A percentile compares a stretch with the other conserved stretches of the same genome.
Evolutionary conservation across 2,797 vertebrate genomes (phyloP).

Genomic region (Muscicapa striata): DNA sequence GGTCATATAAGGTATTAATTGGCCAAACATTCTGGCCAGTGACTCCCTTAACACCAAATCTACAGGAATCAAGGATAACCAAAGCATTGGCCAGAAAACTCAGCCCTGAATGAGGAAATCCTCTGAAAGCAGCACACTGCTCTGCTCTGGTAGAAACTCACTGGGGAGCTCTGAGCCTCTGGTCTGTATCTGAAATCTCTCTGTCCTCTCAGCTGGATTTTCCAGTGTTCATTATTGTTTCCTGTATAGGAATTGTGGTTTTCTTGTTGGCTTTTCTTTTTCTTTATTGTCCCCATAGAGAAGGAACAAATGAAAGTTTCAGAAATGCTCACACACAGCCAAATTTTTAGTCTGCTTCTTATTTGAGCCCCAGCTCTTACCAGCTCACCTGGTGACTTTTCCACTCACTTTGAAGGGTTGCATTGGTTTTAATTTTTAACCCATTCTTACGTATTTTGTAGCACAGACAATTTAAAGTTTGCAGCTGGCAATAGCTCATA

Average conservation of each 20-base stretch:
- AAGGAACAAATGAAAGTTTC: background rate
- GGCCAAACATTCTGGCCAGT: background rate
- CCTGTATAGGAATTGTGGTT: background rate
- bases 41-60: background rate
- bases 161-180: background rate
- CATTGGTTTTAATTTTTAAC: background rate
- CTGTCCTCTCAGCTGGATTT: background rate
- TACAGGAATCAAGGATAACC: background rate
- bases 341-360: background rate
- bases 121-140: background rate
- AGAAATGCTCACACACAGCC: background rate
- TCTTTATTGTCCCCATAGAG: background rate
- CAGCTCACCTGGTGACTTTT: background rate
- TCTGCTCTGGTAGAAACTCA: background rate
- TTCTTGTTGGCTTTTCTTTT: background rate
- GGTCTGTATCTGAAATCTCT: background rate
- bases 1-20: background rate
- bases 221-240: background rate
- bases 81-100: background rate
- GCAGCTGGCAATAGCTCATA: background rate
- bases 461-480: background rate
- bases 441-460: background rate
- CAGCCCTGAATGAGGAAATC: background rate
- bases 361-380: background rate
- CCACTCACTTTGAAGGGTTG: background rate